A percentile compares a stretch with the other conserved stretches of the same genome.
phyloP scores from a whole-genome alignment of 2,888 invertebrate species.

The Minunthozetes semirufus region DNA sequence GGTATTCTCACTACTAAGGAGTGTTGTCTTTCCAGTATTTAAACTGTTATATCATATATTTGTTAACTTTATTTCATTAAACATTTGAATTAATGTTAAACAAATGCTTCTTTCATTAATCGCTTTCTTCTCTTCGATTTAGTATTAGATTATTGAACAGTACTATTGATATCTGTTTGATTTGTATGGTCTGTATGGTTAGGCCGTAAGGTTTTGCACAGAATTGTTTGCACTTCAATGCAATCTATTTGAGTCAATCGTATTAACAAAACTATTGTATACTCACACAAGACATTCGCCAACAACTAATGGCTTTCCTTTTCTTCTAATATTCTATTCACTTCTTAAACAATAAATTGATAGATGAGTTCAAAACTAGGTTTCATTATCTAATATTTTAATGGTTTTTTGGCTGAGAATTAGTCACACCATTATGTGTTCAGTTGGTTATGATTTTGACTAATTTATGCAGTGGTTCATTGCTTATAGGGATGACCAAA shows the following conservation, averaged over 20 bases:
- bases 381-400: background rate
- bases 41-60: background rate
- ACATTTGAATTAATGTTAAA: background rate
- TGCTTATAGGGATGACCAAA: too few species aligned
- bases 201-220: too few species aligned
- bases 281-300: background rate
- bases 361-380: background rate
- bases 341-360: background rate
- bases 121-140: too few species aligned
- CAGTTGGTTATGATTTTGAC: background rate
- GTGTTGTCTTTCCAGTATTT: constrained; percentile 23
- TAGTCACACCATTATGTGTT: constrained; percentile 18
- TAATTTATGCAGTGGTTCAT: too few species aligned
- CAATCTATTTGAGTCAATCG: too few species aligned
- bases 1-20: constrained; percentile 26
- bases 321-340: background rate
- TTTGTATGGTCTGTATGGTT: too few species aligned
- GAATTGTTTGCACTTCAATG: too few species aligned
- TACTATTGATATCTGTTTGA: too few species aligned
- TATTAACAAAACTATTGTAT: too few species aligned
- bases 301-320: background rate
- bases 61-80: background rate
- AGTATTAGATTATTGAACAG: too few species aligned
- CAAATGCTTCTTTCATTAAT: too few species aligned
- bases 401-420: background rate